These are phyloP conservation scores for Antechinus flavipes DNA, from an alignment of 2,113 vertebrate species.

Conservation along the genomic window DNA sequence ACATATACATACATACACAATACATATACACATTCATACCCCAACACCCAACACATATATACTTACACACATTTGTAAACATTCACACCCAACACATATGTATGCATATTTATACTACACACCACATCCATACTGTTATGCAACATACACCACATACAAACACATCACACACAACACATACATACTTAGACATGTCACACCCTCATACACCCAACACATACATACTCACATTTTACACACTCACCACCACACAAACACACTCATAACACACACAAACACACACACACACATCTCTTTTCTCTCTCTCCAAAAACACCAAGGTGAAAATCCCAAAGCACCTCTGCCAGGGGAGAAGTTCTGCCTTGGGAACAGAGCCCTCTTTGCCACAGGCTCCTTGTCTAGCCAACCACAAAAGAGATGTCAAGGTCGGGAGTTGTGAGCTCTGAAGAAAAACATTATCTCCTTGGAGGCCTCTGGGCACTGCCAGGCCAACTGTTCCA, in stretches of 20 bases:
- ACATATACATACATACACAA: too few species aligned
- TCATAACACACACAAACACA: background rate
- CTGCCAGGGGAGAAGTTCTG: background rate
- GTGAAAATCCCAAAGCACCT: accelerated
- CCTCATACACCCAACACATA: background rate
- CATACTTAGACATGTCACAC: too few species aligned
- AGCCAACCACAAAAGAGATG: background rate
- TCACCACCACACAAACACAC: too few species aligned
- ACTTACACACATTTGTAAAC: too few species aligned
- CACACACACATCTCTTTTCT: accelerated
- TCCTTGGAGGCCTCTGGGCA: background rate
- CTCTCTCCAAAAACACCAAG: background rate
- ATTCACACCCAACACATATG: too few species aligned
- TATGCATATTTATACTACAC: too few species aligned
- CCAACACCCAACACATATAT: too few species aligned
- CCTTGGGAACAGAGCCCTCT: background rate
- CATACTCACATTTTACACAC: too few species aligned
- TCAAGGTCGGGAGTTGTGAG: background rate
- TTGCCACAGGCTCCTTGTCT: background rate
- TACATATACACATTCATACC: too few species aligned
- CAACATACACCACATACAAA: too few species aligned
- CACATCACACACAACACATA: too few species aligned
- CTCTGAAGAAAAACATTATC: background rate
- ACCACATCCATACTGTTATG: too few species aligned
- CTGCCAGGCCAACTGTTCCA: background rate